Evolutionary conservation across 2,888 invertebrate species (phyloP).

Genomic region (Rhamphomyia laevipes): DNA sequence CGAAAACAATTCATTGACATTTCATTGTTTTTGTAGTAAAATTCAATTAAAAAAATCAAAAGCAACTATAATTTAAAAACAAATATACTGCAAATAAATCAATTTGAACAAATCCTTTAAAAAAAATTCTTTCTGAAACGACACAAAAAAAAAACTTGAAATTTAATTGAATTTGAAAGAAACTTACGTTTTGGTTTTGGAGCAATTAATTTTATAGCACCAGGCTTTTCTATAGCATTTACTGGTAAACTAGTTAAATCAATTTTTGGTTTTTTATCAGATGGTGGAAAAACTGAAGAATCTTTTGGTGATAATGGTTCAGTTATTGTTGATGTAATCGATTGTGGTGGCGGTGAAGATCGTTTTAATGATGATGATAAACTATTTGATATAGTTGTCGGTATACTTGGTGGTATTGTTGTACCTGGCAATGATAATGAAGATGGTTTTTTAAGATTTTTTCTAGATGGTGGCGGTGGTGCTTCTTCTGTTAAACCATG

Average conservation of each 20-base stretch:
- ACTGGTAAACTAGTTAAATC: slow-evolving; percentile 38
- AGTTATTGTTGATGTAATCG: not conserved
- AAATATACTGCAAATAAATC: too few species aligned
- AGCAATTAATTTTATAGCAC: slow-evolving; percentile 75
- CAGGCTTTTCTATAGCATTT: slow-evolving; percentile 54
- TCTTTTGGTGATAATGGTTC: slow-evolving; percentile 8
- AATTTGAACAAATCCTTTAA: too few species aligned
- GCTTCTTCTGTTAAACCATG: slow-evolving; percentile 82
- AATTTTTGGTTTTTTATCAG: slow-evolving; percentile 69
- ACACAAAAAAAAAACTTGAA: not conserved
- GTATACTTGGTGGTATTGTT: slow-evolving; percentile 15
- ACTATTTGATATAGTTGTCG: slow-evolving; percentile 8
- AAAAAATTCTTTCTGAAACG: not conserved
- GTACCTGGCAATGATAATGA: slow-evolving; percentile 33
- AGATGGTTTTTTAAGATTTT: slow-evolving; percentile 48
- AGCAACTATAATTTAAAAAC: too few species aligned
- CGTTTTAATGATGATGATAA: slow-evolving; percentile 22
- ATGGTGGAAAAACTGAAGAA: slow-evolving; percentile 39
- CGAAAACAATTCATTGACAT: too few species aligned
- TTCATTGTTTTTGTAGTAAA: too few species aligned
- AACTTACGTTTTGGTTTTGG: slow-evolving; percentile 88
- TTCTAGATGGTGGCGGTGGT: slow-evolving; percentile 71
- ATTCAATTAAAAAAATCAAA: too few species aligned
- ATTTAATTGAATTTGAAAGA: slow-evolving; percentile 16
- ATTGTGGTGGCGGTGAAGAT: slow-evolving; percentile 26